Conservation (phyloP, 2,888 invertebrate species). For the Loripinus fragilis region DNA sequence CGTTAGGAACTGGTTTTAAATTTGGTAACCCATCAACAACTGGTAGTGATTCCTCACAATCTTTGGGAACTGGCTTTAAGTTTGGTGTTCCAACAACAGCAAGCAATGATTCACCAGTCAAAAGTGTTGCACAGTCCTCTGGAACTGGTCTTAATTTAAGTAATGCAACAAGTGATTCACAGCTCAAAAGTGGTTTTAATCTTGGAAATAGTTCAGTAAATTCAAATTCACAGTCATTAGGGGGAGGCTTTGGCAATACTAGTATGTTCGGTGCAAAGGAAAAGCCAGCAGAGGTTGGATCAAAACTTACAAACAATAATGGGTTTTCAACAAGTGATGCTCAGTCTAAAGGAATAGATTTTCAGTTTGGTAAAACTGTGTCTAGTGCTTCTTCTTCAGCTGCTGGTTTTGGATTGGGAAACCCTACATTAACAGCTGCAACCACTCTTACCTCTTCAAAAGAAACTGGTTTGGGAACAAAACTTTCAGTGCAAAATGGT, state of each 20-base stretch:
- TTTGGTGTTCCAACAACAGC: not conserved
- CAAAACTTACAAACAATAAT: constrained; percentile 7
- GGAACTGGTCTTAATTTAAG: constrained; percentile 47
- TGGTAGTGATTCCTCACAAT: not conserved
- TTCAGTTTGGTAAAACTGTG: constrained; percentile 43
- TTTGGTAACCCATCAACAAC: constrained; percentile 2
- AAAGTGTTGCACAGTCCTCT: not conserved
- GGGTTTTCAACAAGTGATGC: not conserved
- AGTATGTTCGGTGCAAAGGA: not conserved
- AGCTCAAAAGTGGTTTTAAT: constrained; percentile 19
- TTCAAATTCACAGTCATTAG: not conserved
- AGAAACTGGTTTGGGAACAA: not conserved
- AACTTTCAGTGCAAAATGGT: not conserved
- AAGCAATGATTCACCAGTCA: not conserved
- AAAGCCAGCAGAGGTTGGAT: constrained; percentile 21
- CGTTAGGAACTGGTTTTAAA: constrained; percentile 21
- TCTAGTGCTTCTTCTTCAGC: constrained; percentile 20
- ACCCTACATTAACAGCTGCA: not conserved
- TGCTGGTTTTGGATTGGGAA: constrained; percentile 28
- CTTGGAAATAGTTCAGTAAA: constrained; percentile 11
- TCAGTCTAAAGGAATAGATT: constrained; percentile 27
- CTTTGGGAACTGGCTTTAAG: not conserved
- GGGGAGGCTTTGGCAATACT: constrained; percentile 17
- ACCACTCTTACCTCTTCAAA: not conserved
- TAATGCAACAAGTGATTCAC: constrained; percentile 2